Conservation (phyloP, 2,888 invertebrate species). For the Clunio marinus region DNA sequence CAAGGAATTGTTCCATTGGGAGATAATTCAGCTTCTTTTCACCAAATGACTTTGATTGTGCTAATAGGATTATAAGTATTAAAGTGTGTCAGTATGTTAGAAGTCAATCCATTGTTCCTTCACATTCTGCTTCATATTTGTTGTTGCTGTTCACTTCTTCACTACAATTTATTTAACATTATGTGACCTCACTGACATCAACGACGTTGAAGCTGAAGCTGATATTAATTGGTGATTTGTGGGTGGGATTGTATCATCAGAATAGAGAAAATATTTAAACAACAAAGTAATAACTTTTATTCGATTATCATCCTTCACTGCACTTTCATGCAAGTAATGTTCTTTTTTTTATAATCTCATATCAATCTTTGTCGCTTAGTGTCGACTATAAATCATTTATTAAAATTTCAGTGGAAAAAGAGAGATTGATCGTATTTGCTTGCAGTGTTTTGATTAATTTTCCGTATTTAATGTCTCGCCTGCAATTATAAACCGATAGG, state of each 20-base stretch:
- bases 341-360: neutral
- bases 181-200: slow-evolving; percentile 11
- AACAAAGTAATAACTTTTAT: neutral
- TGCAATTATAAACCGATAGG: neutral
- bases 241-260: slow-evolving; percentile 30
- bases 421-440: neutral
- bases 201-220: neutral
- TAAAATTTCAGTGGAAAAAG: neutral
- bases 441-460: slow-evolving; percentile 16
- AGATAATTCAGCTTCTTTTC: slow-evolving; percentile 1
- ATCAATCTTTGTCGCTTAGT: neutral
- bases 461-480: neutral
- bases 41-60: neutral
- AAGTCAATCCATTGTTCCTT: slow-evolving; percentile 7
- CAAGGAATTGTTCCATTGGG: slow-evolving; percentile 9
- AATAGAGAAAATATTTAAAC: neutral
- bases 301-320: neutral
- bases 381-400: neutral
- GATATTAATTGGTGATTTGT: neutral
- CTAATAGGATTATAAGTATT: slow-evolving; percentile 20
- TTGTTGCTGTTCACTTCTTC: neutral
- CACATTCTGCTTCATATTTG: neutral
- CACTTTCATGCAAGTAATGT: no score
- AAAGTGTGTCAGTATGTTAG: slow-evolving; percentile 33
- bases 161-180: neutral